Evolutionary conservation across 2,113 vertebrate species (phyloP).

Genomic region (Prietella phreatophila): DNA sequence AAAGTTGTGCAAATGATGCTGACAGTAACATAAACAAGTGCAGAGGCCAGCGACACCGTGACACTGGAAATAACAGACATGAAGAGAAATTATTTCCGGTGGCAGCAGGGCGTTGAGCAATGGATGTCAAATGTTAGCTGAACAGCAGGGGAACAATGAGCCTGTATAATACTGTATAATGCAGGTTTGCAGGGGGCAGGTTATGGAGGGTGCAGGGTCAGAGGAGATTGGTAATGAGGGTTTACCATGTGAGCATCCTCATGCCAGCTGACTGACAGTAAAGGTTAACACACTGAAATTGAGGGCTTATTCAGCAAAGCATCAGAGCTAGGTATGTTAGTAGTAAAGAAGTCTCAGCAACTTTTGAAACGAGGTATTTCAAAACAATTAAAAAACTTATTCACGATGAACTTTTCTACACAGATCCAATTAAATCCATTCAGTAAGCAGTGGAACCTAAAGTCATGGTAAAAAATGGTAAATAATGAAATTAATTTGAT

Average conservation of each 20-base stretch:
- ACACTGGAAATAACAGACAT: background rate
- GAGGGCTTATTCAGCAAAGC: background rate
- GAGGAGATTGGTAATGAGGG: background rate
- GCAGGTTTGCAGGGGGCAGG: background rate
- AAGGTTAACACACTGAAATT: background rate
- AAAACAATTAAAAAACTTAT: background rate
- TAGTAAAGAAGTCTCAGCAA: background rate
- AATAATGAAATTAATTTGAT: background rate
- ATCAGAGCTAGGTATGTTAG: background rate
- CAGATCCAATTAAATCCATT: background rate
- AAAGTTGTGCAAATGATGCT: conserved; percentile 20
- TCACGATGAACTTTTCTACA: background rate
- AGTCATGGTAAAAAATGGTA: background rate
- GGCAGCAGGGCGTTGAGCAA: background rate
- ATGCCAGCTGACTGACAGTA: background rate
- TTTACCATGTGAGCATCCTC: background rate
- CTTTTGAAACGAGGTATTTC: background rate
- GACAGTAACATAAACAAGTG: conserved; percentile 36
- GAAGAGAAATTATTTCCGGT: background rate
- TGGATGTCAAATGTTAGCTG: background rate
- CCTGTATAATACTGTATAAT: background rate
- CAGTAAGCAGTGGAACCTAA: background rate
- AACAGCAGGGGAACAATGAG: conserved; percentile 17
- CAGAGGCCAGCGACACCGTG: conserved; percentile 4
- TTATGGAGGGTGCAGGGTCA: conserved; percentile 1